These are phyloP conservation scores for Epinephelus awoara DNA, from an alignment of 2,797 vertebrate species.

Conservation along the genomic window DNA sequence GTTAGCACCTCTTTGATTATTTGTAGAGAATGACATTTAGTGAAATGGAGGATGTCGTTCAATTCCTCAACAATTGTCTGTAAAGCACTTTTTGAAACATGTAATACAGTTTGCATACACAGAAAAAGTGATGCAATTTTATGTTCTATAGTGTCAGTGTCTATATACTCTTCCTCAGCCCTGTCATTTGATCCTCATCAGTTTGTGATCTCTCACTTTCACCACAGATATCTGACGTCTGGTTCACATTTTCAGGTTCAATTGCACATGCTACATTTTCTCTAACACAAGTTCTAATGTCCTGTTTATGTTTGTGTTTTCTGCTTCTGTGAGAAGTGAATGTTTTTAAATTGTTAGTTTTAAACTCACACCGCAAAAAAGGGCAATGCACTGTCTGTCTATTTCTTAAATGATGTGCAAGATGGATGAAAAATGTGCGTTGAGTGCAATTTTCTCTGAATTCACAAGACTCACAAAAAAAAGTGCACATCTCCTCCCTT, in stretches of 20 bases:
- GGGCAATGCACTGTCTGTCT: too few species aligned
- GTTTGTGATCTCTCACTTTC: background rate
- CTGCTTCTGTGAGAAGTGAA: background rate
- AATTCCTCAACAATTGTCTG: conserved; percentile 26
- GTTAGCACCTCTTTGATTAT: conserved; percentile 18
- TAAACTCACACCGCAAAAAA: too few species aligned
- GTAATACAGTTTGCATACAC: conserved; percentile 43
- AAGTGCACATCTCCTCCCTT: background rate
- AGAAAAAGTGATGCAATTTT: conserved; percentile 32
- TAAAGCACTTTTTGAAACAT: conserved; percentile 40
- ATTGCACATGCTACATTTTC: too few species aligned
- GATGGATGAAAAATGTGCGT: background rate
- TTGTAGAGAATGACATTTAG: conserved; percentile 1
- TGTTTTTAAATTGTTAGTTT: background rate
- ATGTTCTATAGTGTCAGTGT: conserved; percentile 15
- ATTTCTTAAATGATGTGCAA: background rate
- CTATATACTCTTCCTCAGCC: background rate
- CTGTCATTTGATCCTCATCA: background rate
- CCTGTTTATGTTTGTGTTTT: background rate
- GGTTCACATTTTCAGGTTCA: too few species aligned
- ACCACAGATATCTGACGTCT: too few species aligned
- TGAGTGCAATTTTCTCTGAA: background rate
- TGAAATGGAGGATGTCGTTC: background rate
- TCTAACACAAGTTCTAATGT: too few species aligned
- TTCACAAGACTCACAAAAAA: background rate